Conservation (phyloP, 2,113 vertebrate genomes). For the Struthio camelus region DNA sequence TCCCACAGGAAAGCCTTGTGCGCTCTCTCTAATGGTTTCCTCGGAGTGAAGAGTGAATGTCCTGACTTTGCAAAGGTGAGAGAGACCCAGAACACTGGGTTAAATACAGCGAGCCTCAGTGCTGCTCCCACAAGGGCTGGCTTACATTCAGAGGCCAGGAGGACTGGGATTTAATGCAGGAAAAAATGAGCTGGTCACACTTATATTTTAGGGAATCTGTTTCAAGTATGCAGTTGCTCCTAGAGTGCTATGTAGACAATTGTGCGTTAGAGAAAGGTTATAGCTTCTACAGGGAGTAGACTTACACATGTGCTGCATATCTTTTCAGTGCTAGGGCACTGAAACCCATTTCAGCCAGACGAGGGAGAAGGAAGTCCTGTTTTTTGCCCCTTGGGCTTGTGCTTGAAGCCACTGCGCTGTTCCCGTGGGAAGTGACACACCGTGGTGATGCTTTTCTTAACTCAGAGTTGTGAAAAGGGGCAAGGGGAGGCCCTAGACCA, state of each 20-base stretch:
- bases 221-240: neutral
- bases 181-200: neutral
- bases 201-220: neutral
- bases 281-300: neutral
- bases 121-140: neutral
- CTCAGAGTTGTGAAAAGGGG: neutral
- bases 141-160: neutral
- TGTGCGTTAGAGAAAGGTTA: neutral
- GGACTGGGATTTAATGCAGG: neutral
- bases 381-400: neutral
- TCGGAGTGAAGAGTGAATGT: neutral
- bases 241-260: neutral
- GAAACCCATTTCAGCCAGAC: neutral
- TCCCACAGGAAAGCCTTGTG: neutral
- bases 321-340: neutral
- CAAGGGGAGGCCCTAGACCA: neutral
- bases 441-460: constrained; percentile 19
- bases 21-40: neutral
- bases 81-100: neutral
- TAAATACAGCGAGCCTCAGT: neutral
- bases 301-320: constrained; percentile 8
- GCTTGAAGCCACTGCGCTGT: neutral
- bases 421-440: neutral
- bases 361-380: neutral
- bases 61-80: neutral